Evolutionary conservation across 2,113 vertebrate species (phyloP).

Genomic region (Melanerpes aurifrons): DNA sequence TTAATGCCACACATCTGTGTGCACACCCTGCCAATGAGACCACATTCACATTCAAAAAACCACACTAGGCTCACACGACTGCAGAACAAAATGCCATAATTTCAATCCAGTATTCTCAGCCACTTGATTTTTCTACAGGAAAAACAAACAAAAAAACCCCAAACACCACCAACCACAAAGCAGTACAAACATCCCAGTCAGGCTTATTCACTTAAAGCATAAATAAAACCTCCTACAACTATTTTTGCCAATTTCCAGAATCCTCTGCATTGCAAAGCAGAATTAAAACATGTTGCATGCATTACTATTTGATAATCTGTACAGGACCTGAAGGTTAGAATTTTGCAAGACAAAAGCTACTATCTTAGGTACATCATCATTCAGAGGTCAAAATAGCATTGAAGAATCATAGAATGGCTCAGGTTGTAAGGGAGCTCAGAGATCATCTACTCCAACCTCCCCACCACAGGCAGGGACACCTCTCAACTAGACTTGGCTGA

Average conservation of each 20-base stretch:
- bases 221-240: constrained; percentile 7
- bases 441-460: too few species aligned
- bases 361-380: background rate
- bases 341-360: background rate
- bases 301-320: background rate
- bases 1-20: constrained; percentile 72
- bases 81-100: constrained; percentile 44
- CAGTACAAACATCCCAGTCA: constrained; percentile 17
- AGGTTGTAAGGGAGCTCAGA: too few species aligned
- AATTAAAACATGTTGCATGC: background rate
- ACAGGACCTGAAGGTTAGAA: background rate
- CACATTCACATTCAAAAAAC: constrained; percentile 57
- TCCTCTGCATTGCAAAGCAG: background rate
- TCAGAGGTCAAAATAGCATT: constrained; percentile 8
- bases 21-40: constrained; percentile 62
- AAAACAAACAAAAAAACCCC: background rate
- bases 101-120: constrained; percentile 28
- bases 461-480: background rate
- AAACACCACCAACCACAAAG: background rate
- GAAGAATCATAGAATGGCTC: background rate
- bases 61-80: background rate
- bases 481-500: too few species aligned
- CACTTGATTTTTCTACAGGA: background rate
- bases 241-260: constrained; percentile 30
- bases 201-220: constrained; percentile 22